Evolutionary conservation across 2,888 invertebrate species (phyloP).

Genomic region (Nomada goodeniana): DNA sequence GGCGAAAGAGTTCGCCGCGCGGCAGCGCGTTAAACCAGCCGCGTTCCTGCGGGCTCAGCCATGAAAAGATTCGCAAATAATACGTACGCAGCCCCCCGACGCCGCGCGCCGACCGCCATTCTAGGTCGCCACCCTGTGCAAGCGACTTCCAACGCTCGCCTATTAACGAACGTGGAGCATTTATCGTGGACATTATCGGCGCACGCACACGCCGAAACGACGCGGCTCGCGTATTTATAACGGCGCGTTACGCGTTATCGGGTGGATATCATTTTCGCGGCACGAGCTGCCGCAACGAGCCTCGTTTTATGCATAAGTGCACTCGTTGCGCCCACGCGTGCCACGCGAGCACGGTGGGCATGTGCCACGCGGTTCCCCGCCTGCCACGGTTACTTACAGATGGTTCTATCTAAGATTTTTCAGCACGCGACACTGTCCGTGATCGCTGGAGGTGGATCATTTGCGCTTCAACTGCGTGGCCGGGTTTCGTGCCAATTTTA

Average conservation of each 20-base stretch:
- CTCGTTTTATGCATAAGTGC: slow-evolving; percentile 58
- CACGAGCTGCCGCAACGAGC: slow-evolving; percentile 50
- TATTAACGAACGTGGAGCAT: slow-evolving; percentile 42
- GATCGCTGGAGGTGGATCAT: background rate
- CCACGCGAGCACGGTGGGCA: background rate
- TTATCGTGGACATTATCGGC: slow-evolving; percentile 58
- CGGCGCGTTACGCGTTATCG: slow-evolving; percentile 58
- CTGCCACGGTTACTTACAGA: background rate
- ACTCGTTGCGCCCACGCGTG: slow-evolving; percentile 53
- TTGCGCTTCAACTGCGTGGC: background rate
- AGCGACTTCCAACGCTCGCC: background rate
- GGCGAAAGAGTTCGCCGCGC: background rate
- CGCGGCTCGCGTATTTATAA: slow-evolving; percentile 52
- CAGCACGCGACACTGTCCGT: background rate
- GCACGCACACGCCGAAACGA: slow-evolving; percentile 37
- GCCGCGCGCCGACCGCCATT: background rate
- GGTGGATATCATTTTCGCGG: slow-evolving; percentile 56
- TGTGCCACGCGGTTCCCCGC: background rate
- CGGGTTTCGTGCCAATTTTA: slow-evolving; percentile 36
- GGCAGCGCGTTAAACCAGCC: too few relatives aligned
- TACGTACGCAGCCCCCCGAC: too few relatives aligned
- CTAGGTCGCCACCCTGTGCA: background rate
- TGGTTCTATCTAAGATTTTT: background rate
- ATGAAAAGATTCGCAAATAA: background rate
- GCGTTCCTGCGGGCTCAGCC: background rate